Percentiles rank a stretch among this genome's conserved stretches.
Evolutionary conservation across 2,888 invertebrate species (phyloP).

Genomic region (Gryllus longicercus): DNA sequence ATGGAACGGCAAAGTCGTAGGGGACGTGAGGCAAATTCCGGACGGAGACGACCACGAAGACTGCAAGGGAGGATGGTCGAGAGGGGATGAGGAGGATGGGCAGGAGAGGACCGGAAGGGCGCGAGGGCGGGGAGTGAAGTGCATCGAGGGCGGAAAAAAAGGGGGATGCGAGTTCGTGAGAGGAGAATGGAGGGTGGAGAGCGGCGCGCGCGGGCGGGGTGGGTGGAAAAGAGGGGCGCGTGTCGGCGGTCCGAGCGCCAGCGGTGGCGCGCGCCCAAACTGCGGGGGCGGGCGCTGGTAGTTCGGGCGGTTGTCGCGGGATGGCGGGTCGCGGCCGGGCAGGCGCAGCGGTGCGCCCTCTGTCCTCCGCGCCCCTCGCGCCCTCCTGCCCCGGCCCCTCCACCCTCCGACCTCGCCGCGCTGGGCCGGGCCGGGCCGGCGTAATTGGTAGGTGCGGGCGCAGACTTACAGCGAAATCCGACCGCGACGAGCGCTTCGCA

Average conservation of each 20-base stretch:
- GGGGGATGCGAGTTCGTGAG: background rate
- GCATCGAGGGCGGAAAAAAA: background rate
- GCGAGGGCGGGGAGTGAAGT: background rate
- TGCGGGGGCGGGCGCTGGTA: background rate
- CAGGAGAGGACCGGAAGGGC: no score
- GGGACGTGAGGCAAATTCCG: no score
- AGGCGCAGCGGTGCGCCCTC: background rate
- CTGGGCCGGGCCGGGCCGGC: background rate
- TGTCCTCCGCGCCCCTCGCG: background rate
- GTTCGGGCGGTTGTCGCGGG: background rate
- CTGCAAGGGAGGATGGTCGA: no score
- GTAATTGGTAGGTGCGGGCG: no score
- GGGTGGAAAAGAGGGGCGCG: background rate
- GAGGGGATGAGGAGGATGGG: no score
- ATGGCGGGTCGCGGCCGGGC: constrained; percentile 5
- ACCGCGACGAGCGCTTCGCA: no score
- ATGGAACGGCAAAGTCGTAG: no score
- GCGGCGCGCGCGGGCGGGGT: background rate
- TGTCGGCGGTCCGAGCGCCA: background rate
- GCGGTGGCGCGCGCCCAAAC: constrained; percentile 4
- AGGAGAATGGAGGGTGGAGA: background rate
- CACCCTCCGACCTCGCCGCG: background rate
- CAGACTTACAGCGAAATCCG: no score
- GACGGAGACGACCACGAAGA: no score
- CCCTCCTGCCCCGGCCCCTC: background rate